phyloP scores from a whole-genome alignment of 2,888 invertebrate species.

The Glyphotaelius pellucidus region DNA sequence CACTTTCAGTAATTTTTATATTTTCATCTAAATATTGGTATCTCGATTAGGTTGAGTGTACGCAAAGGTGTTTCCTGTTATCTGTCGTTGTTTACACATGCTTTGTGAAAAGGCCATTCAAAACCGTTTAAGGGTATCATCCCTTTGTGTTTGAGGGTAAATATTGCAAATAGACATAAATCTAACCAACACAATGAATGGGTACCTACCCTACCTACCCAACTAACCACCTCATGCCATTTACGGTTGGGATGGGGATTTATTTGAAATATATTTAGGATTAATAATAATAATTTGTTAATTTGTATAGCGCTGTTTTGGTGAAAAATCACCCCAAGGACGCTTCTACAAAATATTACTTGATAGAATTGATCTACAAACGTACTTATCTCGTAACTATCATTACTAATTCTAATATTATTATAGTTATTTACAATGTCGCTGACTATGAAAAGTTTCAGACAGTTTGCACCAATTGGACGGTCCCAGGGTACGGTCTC shows the following conservation, averaged over 20 bases:
- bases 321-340: too few species aligned
- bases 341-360: too few species aligned
- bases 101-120: constrained; percentile 66
- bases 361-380: too few species aligned
- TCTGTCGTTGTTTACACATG: constrained; percentile 66
- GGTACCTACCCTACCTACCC: background rate
- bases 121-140: constrained; percentile 66
- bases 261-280: background rate
- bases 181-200: constrained; percentile 58
- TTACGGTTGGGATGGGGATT: constrained; percentile 28
- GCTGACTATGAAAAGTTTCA: too few species aligned
- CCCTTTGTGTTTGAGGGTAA: constrained; percentile 63
- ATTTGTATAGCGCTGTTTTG: too few species aligned
- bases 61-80: constrained; percentile 64
- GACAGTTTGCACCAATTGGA: too few species aligned
- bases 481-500: too few species aligned
- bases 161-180: constrained; percentile 64
- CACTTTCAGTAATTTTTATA: background rate
- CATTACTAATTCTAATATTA: too few species aligned
- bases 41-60: constrained; percentile 45
- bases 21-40: background rate
- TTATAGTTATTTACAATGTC: too few species aligned
- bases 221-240: constrained; percentile 36
- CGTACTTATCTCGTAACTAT: too few species aligned
- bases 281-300: background rate